Base-by-base conservation (phyloP, 2,113 vertebrate genomes). In the Tetraodon nigroviridis region DNA sequence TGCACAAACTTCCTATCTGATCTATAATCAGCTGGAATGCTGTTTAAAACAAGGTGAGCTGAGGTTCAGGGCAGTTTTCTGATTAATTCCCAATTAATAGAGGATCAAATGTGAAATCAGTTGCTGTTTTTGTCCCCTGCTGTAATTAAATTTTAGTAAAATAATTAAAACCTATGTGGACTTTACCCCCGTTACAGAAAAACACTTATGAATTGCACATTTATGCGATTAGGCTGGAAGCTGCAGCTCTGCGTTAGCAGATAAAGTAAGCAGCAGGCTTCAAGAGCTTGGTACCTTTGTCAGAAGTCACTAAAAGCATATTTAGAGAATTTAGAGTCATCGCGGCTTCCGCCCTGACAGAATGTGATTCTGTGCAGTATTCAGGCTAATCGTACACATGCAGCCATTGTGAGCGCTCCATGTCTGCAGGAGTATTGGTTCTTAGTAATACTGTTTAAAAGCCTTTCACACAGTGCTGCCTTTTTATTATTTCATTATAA, bases 261-360 rank as follows among this genome's bases (percentile, higher is more conserved):
- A 57, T 37, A 59, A 20, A 37, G 11, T 14, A n/a, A 8, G 29
- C 32, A 37, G 32, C 10, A 37, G 32, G 18, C 21, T 27, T 14
- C 21, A 7, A 51, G 15, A 6, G 14, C 46, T 47, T 12, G 29
- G 4, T 7, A 19, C 7, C 18, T 40, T 19, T 37, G 22, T 12
- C 8, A 18, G 14, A 17, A 49, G 22, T 17, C 14, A 24, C 49
- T 52, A 45, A 40, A 46, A 58, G 20, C 19, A 21, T 18, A 37
- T 60, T 67, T 58, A 12, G n/a, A 41, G 65, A 54, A 37, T 51
- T 20, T 44, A 17, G 42, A 70, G 40, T 58, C 37, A 51, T 51
- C n/a, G 15, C 27, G 19, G 42, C 54, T 55, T 59, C 21, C 56
- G 57, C 4, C 11, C 17, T 46, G 64, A 37, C 32, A 8, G 24